A percentile compares a stretch with the other conserved stretches of the same genome.
phyloP scores from a whole-genome alignment of 2,113 vertebrate species.

The Tricholaema leucomelas region DNA sequence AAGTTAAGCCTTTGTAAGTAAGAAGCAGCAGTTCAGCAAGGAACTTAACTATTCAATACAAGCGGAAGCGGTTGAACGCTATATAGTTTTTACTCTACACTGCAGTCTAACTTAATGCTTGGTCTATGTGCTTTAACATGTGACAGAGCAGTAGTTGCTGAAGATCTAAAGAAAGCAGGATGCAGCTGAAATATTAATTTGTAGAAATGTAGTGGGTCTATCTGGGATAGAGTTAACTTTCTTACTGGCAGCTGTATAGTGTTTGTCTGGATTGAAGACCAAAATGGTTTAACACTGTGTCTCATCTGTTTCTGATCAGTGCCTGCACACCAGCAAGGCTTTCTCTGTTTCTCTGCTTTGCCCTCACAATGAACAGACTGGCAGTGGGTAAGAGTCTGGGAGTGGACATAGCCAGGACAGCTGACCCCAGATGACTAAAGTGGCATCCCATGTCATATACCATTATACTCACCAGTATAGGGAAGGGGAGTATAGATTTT shows the following conservation, averaged over 20 bases:
- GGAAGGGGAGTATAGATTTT: neutral
- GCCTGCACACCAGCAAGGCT: neutral
- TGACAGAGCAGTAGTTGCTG: neutral
- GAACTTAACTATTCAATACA: neutral
- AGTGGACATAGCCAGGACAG: neutral
- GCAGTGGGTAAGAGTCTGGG: neutral
- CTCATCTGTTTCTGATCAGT: neutral
- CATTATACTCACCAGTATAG: neutral
- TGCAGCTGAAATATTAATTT: neutral
- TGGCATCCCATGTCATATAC: too few relatives aligned
- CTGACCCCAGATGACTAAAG: neutral
- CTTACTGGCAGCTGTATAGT: fast-evolving
- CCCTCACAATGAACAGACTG: fast-evolving
- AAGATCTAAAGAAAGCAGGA: neutral
- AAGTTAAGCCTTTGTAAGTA: neutral
- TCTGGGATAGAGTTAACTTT: too few relatives aligned
- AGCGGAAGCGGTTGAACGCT: neutral
- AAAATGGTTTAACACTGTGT: neutral
- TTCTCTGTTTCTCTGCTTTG: neutral
- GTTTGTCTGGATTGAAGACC: neutral
- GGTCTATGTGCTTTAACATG: neutral
- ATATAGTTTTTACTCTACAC: neutral
- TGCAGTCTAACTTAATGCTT: neutral
- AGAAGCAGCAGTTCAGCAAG: neutral
- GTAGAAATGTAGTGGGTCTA: neutral